These are phyloP conservation scores for Sebastes umbrosus DNA, from an alignment of 2,797 vertebrate species.

Conservation along the genomic window DNA sequence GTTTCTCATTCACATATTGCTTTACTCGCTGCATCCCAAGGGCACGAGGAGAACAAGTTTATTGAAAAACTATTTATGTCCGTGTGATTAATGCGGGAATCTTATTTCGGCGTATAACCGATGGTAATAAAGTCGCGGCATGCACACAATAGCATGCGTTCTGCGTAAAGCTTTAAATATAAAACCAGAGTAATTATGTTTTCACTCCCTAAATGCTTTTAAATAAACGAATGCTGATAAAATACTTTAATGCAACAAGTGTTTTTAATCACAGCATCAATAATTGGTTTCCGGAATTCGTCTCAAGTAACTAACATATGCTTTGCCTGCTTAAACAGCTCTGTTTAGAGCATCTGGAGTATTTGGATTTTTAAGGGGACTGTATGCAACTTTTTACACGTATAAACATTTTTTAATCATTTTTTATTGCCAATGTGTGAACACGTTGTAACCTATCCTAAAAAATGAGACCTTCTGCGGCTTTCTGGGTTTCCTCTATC, in stretches of 20 bases:
- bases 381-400: no score
- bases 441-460: no score
- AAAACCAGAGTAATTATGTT: slow-evolving; percentile 6
- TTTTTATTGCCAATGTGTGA: no score
- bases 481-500: no score
- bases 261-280: background rate
- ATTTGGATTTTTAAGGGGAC: background rate
- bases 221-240: slow-evolving; percentile 23
- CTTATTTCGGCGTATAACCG: slow-evolving; percentile 34
- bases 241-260: slow-evolving; percentile 16
- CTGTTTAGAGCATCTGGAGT: background rate
- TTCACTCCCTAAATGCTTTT: background rate
- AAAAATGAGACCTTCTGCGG: no score
- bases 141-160: slow-evolving; percentile 1
- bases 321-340: background rate
- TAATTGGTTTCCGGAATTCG: background rate
- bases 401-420: no score
- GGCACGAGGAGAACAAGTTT: slow-evolving; percentile 52
- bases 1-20: slow-evolving; percentile 62
- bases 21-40: slow-evolving; percentile 57
- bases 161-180: background rate
- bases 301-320: background rate
- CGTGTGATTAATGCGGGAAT: slow-evolving; percentile 55
- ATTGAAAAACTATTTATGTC: slow-evolving; percentile 63
- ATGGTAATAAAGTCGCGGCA: slow-evolving; percentile 39